Evolutionary conservation across 2,888 invertebrate genomes (phyloP).

Genomic region (Stenotaenia linearis): DNA sequence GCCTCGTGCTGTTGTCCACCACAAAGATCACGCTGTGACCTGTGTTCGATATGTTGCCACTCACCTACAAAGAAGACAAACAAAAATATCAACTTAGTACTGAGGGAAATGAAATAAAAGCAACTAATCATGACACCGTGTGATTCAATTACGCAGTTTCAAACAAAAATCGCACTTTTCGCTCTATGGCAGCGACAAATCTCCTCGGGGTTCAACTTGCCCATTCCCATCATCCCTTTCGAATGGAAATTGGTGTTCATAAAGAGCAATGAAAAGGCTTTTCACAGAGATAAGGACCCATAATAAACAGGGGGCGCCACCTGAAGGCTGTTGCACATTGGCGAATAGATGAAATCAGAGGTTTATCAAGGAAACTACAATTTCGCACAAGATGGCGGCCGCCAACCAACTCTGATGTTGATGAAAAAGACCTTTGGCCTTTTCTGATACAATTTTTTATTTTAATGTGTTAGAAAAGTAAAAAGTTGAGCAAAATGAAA

Average conservation of each 20-base stretch:
- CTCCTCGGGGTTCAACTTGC: background rate
- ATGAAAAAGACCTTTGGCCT: background rate
- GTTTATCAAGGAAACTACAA: background rate
- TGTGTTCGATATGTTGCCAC: conserved; percentile 79
- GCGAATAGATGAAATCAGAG: background rate
- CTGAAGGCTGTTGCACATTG: background rate
- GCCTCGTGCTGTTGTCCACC: conserved; percentile 60
- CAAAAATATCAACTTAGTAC: background rate
- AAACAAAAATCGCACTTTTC: background rate
- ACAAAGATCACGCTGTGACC: conserved; percentile 90
- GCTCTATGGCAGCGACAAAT: background rate
- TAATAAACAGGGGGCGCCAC: background rate
- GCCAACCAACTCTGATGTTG: background rate
- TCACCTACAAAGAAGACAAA: conserved; percentile 42
- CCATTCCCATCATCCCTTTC: background rate
- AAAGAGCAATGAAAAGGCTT: background rate
- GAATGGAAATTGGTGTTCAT: background rate
- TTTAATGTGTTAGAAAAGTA: background rate
- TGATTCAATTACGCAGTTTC: background rate
- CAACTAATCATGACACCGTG: background rate
- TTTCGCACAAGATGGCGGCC: background rate
- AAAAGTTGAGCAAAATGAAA: background rate
- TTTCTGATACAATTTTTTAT: background rate
- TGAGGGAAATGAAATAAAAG: background rate
- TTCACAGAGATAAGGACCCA: background rate